phyloP scores from a whole-genome alignment of 2,888 invertebrate genomes.

The Drosophila engyochracea region DNA sequence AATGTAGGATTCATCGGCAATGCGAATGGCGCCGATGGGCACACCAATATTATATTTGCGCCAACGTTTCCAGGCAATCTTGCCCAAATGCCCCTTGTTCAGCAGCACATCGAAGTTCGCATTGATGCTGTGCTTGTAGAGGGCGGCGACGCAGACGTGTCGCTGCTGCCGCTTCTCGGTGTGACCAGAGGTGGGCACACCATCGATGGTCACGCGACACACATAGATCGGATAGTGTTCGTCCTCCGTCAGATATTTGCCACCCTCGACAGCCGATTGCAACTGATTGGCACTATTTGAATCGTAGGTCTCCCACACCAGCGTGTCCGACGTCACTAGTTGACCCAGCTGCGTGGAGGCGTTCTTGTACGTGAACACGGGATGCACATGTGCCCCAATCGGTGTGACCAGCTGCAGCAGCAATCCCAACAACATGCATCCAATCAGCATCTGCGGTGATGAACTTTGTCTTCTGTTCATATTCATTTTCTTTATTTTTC shows the following conservation, averaged over 20 bases:
- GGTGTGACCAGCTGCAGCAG: constrained; percentile 51
- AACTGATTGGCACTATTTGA: constrained; percentile 86
- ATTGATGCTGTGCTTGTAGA: constrained; percentile 87
- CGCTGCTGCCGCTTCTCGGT: constrained; percentile 86
- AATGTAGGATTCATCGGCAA: constrained; percentile 86
- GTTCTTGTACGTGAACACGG: constrained; percentile 82
- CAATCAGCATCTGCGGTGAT: constrained; percentile 21
- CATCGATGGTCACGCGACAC: constrained; percentile 90
- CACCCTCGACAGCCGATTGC: constrained; percentile 89
- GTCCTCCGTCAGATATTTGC: constrained; percentile 84
- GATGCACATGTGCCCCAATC: constrained; percentile 70
- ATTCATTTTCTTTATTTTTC: constrained; percentile 20
- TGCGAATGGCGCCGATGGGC: constrained; percentile 88
- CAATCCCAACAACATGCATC: constrained; percentile 43
- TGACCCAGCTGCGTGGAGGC: constrained; percentile 87
- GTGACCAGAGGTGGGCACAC: constrained; percentile 90
- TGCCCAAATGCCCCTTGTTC: constrained; percentile 91
- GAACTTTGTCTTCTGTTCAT: constrained; percentile 38
- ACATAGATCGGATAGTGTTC: constrained; percentile 88
- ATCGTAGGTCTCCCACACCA: constrained; percentile 89
- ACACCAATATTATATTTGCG: constrained; percentile 88
- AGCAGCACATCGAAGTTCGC: constrained; percentile 90
- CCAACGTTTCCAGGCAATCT: constrained; percentile 92
- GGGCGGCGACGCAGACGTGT: constrained; percentile 89
- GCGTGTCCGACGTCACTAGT: constrained; percentile 92